Evolutionary conservation across 2,888 invertebrate genomes (phyloP), one percentile per base, ranked within the genome.

Genomic region (Morpho achilles): DNA sequence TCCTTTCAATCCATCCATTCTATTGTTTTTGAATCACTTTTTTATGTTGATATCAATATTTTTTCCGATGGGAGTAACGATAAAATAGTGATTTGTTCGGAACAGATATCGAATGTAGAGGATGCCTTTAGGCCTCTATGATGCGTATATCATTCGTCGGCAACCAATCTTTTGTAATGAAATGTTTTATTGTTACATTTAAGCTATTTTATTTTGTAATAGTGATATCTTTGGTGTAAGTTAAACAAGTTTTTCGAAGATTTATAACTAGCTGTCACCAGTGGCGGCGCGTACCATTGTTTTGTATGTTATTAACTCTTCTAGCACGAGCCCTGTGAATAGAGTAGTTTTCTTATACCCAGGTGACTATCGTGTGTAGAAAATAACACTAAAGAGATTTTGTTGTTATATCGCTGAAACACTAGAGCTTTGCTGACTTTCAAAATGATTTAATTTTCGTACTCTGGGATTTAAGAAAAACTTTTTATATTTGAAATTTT

Each of bases 11-110:
- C 85, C 82, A 80, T 84, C 84, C 81, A 77, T 81, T 81, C 87
- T 84, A 88, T 90, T 90, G 90, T 90, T 90, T 90, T 88, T 90
- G 79, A 78, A 74, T 73, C 81, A 77, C 81, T 88, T 87, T 84
- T 88, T 90, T 89, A 78, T 86, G 75, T 82, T 82, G 87, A 87
- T 88, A 88, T 87, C 87, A 84, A 86, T 87, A 84, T 87, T 89
- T 90, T 89, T 89, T 87, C 82, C 83, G 89, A 89, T 89, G 77
- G 77, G 74, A 76, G 79, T 76, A 77, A 72, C 80, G 89, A 89
- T 89, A 89, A 88, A 86, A 79, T 77, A 79, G 86, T 88, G 88
- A 89, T 89, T 89, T 88, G 88, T 88, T 85, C 85, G 68, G 76
- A 82, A 79, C 75, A 79, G 84, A 87, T 89, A 87, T 84, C 80